Percentiles rank a stretch among this genome's conserved stretches.
Evolutionary conservation across 1,140 invertebrate genomes (phyloP).

Genomic region (Orchestia grillus): DNA sequence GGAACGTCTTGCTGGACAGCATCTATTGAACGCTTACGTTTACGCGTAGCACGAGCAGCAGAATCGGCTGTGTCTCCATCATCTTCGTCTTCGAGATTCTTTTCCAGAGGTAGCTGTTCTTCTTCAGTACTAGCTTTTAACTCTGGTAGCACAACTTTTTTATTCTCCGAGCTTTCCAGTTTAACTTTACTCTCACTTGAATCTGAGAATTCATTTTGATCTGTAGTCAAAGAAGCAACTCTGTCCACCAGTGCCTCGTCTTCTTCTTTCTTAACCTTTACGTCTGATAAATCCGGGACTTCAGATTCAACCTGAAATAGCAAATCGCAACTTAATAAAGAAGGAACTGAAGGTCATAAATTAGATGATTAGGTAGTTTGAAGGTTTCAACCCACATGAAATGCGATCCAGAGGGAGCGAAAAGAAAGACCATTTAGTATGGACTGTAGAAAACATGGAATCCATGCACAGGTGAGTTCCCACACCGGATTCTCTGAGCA

Average conservation of each 20-base stretch:
- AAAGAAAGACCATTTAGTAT: no score
- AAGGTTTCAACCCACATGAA: no score
- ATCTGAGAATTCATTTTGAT: background rate
- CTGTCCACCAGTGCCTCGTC: background rate
- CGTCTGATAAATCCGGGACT: background rate
- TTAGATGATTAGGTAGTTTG: no score
- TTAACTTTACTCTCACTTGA: background rate
- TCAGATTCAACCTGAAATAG: background rate
- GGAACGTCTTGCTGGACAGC: background rate
- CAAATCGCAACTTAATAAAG: background rate
- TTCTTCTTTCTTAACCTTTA: constrained; percentile 37
- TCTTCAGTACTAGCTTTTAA: background rate
- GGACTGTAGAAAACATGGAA: no score
- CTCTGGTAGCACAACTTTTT: background rate
- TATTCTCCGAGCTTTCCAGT: background rate
- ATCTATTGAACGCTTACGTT: constrained; percentile 36
- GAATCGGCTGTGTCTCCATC: background rate
- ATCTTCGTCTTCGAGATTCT: background rate
- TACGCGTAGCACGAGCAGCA: background rate
- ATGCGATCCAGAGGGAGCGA: no score
- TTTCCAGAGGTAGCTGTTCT: background rate
- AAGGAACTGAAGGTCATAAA: background rate
- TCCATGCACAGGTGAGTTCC: no score
- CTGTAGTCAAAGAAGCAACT: background rate
- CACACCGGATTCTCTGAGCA: no score